Evolutionary conservation across 2,888 invertebrate species (phyloP).

Genomic region (Sinopyrophorus schimmeli): DNA sequence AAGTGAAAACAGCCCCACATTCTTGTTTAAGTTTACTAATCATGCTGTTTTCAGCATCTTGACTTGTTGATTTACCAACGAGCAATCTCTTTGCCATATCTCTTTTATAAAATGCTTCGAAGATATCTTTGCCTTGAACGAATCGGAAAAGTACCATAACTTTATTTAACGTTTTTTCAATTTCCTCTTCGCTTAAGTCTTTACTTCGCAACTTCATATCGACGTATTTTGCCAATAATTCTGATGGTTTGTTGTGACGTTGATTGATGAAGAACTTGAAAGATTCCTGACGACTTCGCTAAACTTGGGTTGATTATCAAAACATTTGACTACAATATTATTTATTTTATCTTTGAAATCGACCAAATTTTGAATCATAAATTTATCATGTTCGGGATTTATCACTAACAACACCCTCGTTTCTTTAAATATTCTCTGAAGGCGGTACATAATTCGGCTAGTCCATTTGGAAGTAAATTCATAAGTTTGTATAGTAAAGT

Average conservation of each 20-base stretch:
- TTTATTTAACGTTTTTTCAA: conserved; percentile 91
- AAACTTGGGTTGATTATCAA: conserved; percentile 88
- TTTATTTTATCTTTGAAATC: conserved; percentile 97
- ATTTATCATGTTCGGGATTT: conserved; percentile 92
- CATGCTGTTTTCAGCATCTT: conserved; percentile 99
- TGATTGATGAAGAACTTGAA: conserved; percentile 97
- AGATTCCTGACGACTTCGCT: conserved; percentile 89
- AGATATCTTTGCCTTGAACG: conserved; percentile 98
- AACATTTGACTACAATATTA: conserved; percentile 83
- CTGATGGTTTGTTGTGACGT: conserved; percentile 94
- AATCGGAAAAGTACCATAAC: conserved; percentile 98
- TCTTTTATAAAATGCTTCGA: conserved; percentile 99
- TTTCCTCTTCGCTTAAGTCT: conserved; percentile 93
- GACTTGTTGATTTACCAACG: conserved; percentile 95
- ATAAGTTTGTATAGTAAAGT: conserved; percentile 85
- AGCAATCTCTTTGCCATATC: conserved; percentile 93
- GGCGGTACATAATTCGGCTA: conserved; percentile 78
- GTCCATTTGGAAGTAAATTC: conserved; percentile 83
- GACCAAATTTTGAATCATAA: conserved; percentile 89
- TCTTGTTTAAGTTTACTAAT: conserved; percentile 95
- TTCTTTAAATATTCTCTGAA: conserved; percentile 93
- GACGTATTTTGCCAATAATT: conserved; percentile 96
- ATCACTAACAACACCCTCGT: conserved; percentile 92
- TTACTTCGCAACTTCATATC: conserved; percentile 93
- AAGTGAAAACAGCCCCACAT: conserved; percentile 97